phyloP scores from a whole-genome alignment of 2,888 invertebrate genomes.

The Steinernema hermaphroditum region DNA sequence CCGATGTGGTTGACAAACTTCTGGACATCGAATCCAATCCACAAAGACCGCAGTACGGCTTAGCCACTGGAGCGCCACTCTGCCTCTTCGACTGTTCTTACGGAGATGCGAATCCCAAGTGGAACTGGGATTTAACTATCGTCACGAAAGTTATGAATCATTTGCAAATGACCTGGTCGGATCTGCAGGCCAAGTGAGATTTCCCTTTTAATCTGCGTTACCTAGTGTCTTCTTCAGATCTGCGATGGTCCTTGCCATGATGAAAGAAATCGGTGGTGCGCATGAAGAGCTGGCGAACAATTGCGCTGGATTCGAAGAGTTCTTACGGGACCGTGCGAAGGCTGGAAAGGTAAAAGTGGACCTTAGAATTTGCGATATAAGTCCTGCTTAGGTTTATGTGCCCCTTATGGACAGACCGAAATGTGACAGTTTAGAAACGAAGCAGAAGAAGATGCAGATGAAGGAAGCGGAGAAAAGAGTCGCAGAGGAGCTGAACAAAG shows the following conservation, averaged over 20 bases:
- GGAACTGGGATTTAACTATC: slow-evolving; percentile 45
- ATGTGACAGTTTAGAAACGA: slow-evolving; percentile 55
- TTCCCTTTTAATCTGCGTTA: slow-evolving; percentile 31
- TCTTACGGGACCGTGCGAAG: slow-evolving; percentile 44
- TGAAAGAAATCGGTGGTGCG: slow-evolving; percentile 42
- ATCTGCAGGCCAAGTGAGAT: slow-evolving; percentile 49
- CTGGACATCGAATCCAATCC: slow-evolving; percentile 52
- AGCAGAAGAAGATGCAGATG: slow-evolving; percentile 43
- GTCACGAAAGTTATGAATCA: slow-evolving; percentile 32
- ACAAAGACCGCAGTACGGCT: slow-evolving; percentile 59
- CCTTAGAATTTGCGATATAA: too few species aligned
- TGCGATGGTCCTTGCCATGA: slow-evolving; percentile 54
- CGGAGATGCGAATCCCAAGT: slow-evolving; percentile 43
- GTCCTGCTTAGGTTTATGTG: slow-evolving; percentile 52
- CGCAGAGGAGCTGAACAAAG: not conserved
- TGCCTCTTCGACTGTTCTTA: slow-evolving; percentile 63
- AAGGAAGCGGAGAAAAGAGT: slow-evolving; percentile 36
- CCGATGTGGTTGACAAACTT: slow-evolving; percentile 38
- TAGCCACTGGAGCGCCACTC: slow-evolving; percentile 61
- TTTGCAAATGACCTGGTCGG: slow-evolving; percentile 56
- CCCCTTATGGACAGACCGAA: slow-evolving; percentile 48
- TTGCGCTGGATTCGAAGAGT: slow-evolving; percentile 49
- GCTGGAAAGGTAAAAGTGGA: not conserved
- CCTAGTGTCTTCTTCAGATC: slow-evolving; percentile 38
- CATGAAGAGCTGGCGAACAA: not conserved